phyloP scores from a whole-genome alignment of 1,140 invertebrate species.

The Brachionus asplanchnoidis region DNA sequence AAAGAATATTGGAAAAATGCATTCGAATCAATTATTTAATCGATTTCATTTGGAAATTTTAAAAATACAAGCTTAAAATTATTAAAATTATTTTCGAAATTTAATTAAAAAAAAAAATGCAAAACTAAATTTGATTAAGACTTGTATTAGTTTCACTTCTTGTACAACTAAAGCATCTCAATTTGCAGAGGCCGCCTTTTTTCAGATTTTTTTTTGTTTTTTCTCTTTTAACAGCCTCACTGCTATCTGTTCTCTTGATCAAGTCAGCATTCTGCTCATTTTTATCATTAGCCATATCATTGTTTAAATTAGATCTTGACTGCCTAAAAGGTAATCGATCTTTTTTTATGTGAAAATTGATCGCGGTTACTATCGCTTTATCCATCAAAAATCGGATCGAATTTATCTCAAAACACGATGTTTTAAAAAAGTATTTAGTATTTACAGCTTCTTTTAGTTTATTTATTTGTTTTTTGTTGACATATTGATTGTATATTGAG shows the following conservation, averaged over 20 bases:
- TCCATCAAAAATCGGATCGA: constrained; percentile 36
- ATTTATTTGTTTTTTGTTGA: constrained; percentile 23
- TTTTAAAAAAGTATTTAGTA: constrained; percentile 28
- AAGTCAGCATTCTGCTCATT: neutral
- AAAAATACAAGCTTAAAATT: neutral
- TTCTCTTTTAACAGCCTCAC: neutral
- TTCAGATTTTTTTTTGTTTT: neutral
- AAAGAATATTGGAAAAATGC: neutral
- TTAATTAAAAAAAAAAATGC: neutral
- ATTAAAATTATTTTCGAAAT: constrained; percentile 1
- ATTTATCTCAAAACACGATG: constrained; percentile 7
- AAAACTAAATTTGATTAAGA: neutral
- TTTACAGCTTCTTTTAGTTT: neutral
- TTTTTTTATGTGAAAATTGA: constrained; percentile 37
- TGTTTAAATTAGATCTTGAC: neutral
- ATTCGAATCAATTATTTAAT: neutral
- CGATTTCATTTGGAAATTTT: neutral
- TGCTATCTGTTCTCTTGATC: neutral
- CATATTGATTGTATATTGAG: constrained; percentile 4
- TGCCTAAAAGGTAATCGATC: neutral
- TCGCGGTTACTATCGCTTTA: constrained; percentile 24
- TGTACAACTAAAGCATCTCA: constrained; percentile 31
- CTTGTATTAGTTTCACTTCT: constrained; percentile 29
- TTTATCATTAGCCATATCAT: neutral
- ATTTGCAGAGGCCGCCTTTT: neutral